phyloP scores from a whole-genome alignment of 2,113 vertebrate species.

The Sander lucioperca region DNA sequence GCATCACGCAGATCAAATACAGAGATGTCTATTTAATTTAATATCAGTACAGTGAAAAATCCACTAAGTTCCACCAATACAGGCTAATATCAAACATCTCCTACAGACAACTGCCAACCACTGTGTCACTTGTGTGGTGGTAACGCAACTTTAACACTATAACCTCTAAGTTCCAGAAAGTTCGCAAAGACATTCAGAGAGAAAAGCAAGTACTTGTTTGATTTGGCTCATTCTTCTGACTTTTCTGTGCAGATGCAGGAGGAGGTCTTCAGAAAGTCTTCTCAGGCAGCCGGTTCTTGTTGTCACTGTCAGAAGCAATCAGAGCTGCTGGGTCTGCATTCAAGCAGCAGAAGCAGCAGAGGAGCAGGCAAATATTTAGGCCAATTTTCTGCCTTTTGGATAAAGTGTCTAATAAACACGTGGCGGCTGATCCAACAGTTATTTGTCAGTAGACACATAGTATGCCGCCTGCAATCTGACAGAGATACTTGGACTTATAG shows the following conservation, averaged over 20 bases:
- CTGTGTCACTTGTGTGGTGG: not conserved
- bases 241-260: conserved; percentile 46
- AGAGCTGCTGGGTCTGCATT: conserved; percentile 60
- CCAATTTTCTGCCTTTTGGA: conserved; percentile 76
- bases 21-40: conserved; percentile 13
- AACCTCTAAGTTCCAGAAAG: conserved; percentile 22
- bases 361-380: conserved; percentile 69
- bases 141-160: not conserved
- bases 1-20: conserved; percentile 7
- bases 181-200: not conserved
- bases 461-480: conserved; percentile 15
- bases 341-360: conserved; percentile 55
- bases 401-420: conserved; percentile 71
- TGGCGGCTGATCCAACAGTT: conserved; percentile 46
- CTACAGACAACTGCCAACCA: not conserved
- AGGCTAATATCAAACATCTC: not conserved
- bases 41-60: not conserved
- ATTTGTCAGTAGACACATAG: conserved; percentile 63
- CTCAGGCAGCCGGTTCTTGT: conserved; percentile 73
- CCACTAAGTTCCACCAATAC: not conserved
- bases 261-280: conserved; percentile 58
- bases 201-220: conserved; percentile 30
- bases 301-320: conserved; percentile 81
- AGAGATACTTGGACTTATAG: conserved; percentile 24
- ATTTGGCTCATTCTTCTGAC: conserved; percentile 50